Evolutionary conservation across 2,888 invertebrate genomes (phyloP).

Genomic region (Drosophila neotestacea): DNA sequence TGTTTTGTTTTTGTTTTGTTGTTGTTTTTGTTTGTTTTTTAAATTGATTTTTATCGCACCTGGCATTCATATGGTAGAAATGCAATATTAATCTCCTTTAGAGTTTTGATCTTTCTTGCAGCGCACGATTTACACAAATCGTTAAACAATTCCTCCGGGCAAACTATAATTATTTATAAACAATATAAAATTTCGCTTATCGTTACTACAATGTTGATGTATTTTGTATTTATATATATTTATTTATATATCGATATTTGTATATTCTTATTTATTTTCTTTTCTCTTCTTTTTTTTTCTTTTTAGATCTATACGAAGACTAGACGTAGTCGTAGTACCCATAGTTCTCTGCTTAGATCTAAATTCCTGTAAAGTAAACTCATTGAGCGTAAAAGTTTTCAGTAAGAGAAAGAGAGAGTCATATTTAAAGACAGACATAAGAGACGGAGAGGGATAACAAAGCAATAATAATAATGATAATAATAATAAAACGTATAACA

Average conservation of each 20-base stretch:
- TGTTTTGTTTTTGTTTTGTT: conserved; percentile 17
- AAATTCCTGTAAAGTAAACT: conserved; percentile 48
- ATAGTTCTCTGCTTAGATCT: conserved; percentile 23
- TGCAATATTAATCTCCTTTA: conserved; percentile 99
- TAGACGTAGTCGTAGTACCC: conserved; percentile 22
- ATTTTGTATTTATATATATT: conserved; percentile 5
- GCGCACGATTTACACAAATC: conserved; percentile 98
- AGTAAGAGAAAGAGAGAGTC: conserved; percentile 11
- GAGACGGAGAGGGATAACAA: conserved; percentile 5
- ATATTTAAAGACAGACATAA: not conserved
- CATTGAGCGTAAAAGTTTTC: conserved; percentile 21
- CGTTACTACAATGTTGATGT: conserved; percentile 27
- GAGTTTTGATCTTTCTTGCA: conserved; percentile 97
- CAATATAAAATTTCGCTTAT: conserved; percentile 59
- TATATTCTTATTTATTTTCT: not conserved
- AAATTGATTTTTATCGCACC: conserved; percentile 87
- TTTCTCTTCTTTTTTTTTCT: not conserved
- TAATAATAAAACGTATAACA: conserved; percentile 16
- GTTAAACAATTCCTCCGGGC: conserved; percentile 98
- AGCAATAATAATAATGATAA: not conserved
- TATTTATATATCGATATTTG: conserved; percentile 6
- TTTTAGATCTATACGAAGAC: conserved; percentile 7
- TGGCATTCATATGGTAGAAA: conserved; percentile 99
- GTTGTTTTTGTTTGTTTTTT: conserved; percentile 7
- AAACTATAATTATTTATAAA: conserved; percentile 87